These are phyloP conservation scores for Xestobium rufovillosum DNA, from an alignment of 2,888 invertebrate genomes.

Conservation along the genomic window DNA sequence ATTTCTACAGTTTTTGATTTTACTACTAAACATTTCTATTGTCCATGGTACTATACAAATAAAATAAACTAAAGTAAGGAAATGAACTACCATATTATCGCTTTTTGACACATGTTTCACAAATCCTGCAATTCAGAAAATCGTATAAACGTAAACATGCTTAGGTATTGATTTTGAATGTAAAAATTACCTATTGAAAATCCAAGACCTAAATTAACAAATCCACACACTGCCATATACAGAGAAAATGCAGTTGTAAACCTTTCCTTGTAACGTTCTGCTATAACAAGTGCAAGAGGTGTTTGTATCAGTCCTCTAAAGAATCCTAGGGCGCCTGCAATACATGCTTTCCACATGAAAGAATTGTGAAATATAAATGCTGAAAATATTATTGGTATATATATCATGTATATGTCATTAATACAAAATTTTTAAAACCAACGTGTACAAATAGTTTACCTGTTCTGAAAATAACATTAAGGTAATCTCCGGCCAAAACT, in stretches of 20 bases:
- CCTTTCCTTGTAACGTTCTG: slow-evolving; percentile 59
- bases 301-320: slow-evolving; percentile 65
- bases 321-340: slow-evolving; percentile 57
- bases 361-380: slow-evolving; percentile 51
- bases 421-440: too few relatives aligned
- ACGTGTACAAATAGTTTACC: too few relatives aligned
- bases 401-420: too few relatives aligned
- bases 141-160: slow-evolving; percentile 33
- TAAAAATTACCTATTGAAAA: slow-evolving; percentile 55
- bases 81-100: slow-evolving; percentile 42
- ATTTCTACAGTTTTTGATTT: too few relatives aligned
- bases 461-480: slow-evolving; percentile 58
- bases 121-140: slow-evolving; percentile 46
- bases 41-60: neutral
- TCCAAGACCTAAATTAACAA: slow-evolving; percentile 59
- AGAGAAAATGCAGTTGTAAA: slow-evolving; percentile 68
- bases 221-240: slow-evolving; percentile 64
- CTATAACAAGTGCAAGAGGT: slow-evolving; percentile 61
- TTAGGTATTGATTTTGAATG: slow-evolving; percentile 12
- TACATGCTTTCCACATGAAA: slow-evolving; percentile 50
- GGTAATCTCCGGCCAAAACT: slow-evolving; percentile 56
- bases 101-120: slow-evolving; percentile 57
- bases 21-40: neutral
- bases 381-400: too few relatives aligned
- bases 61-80: neutral